Conservation (phyloP, 2,888 invertebrate species). For the Panopea generosa region DNA sequence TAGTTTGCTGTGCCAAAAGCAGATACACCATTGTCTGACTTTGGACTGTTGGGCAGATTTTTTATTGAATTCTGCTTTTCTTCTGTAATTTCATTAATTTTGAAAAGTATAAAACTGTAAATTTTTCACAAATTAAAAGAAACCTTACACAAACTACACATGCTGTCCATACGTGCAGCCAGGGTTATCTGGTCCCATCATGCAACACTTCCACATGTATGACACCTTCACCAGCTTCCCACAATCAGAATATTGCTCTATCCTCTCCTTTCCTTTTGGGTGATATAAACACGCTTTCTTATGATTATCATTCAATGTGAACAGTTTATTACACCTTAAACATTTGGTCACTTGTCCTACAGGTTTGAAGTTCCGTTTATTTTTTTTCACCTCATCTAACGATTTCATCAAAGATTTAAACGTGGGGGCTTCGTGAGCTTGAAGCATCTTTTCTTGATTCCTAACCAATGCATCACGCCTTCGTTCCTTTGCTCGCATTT, state of each 20-base stretch:
- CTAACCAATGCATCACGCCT: conserved; percentile 34
- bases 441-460: conserved; percentile 34
- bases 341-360: conserved; percentile 79
- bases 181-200: conserved; percentile 72
- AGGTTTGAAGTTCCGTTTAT: conserved; percentile 59
- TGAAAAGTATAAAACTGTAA: too few species aligned
- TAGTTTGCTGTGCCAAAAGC: too few species aligned
- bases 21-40: too few species aligned
- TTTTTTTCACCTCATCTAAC: conserved; percentile 66
- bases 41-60: too few species aligned
- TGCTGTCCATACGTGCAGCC: conserved; percentile 81
- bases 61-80: too few species aligned
- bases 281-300: conserved; percentile 81
- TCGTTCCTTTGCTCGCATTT: conserved; percentile 52
- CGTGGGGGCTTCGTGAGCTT: conserved; percentile 51
- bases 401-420: conserved; percentile 68
- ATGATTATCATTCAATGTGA: conserved; percentile 80
- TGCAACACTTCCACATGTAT: conserved; percentile 82
- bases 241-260: conserved; percentile 78
- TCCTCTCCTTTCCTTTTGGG: conserved; percentile 77
- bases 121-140: too few species aligned
- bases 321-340: conserved; percentile 81
- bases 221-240: conserved; percentile 77
- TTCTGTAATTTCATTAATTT: too few species aligned
- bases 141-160: too few species aligned